A percentile compares a stretch with the other conserved stretches of the same genome.
These are phyloP conservation scores for Podarcis raffonei DNA, from an alignment of 2,113 vertebrate genomes.

Conservation along the genomic window DNA sequence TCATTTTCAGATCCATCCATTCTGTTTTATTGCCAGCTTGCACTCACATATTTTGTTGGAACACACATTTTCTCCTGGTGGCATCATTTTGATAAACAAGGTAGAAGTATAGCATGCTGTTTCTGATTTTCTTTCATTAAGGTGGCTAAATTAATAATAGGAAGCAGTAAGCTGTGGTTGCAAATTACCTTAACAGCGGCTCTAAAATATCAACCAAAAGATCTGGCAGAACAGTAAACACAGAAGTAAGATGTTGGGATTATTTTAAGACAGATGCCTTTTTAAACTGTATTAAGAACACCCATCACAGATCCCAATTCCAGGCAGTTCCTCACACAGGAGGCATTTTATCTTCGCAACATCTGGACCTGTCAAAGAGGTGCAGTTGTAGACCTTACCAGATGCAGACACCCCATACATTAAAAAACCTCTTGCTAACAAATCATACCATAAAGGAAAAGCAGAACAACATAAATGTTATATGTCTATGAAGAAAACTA, in stretches of 20 bases:
- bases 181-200: conserved; percentile 34
- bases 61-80: background rate
- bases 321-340: conserved; percentile 72
- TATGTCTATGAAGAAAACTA: conserved; percentile 53
- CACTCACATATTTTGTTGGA: conserved; percentile 35
- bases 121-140: conserved; percentile 31
- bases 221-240: conserved; percentile 67
- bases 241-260: conserved; percentile 76
- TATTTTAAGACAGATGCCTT: conserved; percentile 79
- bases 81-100: conserved; percentile 13
- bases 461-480: conserved; percentile 61
- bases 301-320: conserved; percentile 68
- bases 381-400: conserved; percentile 69
- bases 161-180: conserved; percentile 25
- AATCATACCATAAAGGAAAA: conserved; percentile 64
- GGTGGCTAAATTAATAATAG: background rate
- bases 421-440: conserved; percentile 69
- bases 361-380: conserved; percentile 79
- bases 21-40: background rate
- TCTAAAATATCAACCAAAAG: conserved; percentile 48
- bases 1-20: background rate
- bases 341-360: conserved; percentile 79
- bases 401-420: conserved; percentile 71
- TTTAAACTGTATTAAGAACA: conserved; percentile 77
- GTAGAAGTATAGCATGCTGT: background rate